phyloP scores from a whole-genome alignment of 1,140 invertebrate genomes.

The Tribolium madens region DNA sequence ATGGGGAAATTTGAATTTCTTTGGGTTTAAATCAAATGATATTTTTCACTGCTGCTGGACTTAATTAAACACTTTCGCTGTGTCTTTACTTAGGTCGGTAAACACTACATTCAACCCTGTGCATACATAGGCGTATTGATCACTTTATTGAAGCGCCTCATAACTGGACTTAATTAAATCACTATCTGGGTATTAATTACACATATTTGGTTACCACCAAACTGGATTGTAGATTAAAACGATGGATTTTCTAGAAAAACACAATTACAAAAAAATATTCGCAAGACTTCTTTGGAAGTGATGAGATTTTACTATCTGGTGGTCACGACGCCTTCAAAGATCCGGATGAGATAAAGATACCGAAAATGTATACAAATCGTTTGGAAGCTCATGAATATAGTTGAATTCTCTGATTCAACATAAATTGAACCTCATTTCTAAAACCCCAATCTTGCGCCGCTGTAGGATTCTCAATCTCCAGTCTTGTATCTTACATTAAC shows the following conservation, averaged over 20 bases:
- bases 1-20: conserved; percentile 14
- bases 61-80: conserved; percentile 37
- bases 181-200: conserved; percentile 19
- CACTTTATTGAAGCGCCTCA: conserved; percentile 29
- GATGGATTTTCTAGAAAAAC: not conserved
- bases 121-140: conserved; percentile 26
- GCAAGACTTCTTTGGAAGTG: not conserved
- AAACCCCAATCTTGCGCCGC: conserved; percentile 32
- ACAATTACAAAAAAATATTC: conserved; percentile 27
- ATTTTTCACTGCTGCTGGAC: conserved; percentile 5
- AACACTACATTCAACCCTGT: conserved; percentile 34
- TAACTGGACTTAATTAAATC: conserved; percentile 34
- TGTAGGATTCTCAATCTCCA: conserved; percentile 24
- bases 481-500: conserved; percentile 26
- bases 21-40: not conserved
- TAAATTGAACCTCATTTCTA: conserved; percentile 46
- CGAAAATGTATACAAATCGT: conserved; percentile 48
- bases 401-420: conserved; percentile 47
- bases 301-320: conserved; percentile 35
- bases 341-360: conserved; percentile 46
- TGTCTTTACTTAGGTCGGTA: conserved; percentile 39
- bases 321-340: conserved; percentile 39
- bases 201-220: conserved; percentile 4
- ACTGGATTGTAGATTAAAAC: not conserved
- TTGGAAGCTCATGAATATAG: conserved; percentile 47